A percentile compares a stretch with the other conserved stretches of the same genome.
phyloP scores from a whole-genome alignment of 2,888 invertebrate species.

The Rotaria socialis region DNA sequence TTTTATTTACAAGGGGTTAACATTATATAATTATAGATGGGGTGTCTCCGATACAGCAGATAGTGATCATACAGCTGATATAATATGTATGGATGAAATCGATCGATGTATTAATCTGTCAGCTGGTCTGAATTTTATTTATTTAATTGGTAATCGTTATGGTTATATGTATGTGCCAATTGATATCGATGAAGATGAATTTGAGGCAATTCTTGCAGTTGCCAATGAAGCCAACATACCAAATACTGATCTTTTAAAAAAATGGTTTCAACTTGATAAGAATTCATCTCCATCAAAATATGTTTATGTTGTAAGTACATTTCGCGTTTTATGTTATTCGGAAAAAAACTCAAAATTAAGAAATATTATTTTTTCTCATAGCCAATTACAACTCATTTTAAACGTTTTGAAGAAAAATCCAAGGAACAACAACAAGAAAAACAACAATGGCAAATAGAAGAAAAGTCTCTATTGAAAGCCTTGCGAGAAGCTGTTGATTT shows the following conservation, averaged over 20 bases:
- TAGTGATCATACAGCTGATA: background rate
- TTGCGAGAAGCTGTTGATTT: background rate
- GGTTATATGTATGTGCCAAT: background rate
- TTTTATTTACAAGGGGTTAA: no score
- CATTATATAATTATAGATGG: background rate
- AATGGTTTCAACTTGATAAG: slow-evolving; percentile 5
- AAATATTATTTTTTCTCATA: background rate
- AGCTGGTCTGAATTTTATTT: background rate
- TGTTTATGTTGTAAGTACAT: slow-evolving; percentile 9
- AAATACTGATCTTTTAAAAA: background rate
- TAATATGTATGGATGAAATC: background rate
- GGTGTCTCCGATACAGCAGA: background rate
- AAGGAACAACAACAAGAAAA: background rate
- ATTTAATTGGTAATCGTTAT: slow-evolving; percentile 5
- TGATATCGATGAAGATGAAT: background rate
- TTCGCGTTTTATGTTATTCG: no score
- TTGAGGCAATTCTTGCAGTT: background rate
- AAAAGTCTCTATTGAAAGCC: background rate
- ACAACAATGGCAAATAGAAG: slow-evolving; percentile 5
- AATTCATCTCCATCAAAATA: background rate
- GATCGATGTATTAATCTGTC: background rate
- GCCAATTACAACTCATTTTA: background rate
- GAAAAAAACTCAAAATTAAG: no score
- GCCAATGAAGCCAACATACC: background rate
- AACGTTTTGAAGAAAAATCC: slow-evolving; percentile 7